These are phyloP conservation scores for Cydia fagiglandana DNA, from an alignment of 1,140 invertebrate genomes.

Conservation along the genomic window DNA sequence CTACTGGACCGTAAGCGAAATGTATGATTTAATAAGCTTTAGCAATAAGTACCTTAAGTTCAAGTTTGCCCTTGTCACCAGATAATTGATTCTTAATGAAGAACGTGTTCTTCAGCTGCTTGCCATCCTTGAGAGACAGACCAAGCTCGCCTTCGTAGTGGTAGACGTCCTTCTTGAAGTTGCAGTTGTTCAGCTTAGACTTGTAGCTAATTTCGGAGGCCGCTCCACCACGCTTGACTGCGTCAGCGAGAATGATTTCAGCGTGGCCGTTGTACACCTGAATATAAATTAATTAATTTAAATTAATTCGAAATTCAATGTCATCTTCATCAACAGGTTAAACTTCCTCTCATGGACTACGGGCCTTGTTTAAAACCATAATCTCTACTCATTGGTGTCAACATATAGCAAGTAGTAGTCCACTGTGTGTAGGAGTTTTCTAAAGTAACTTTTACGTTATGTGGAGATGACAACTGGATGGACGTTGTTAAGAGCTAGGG, in stretches of 20 bases:
- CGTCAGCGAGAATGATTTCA: slow-evolving; percentile 74
- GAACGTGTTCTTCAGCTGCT: slow-evolving; percentile 67
- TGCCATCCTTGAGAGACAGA: slow-evolving; percentile 65
- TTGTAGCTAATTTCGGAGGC: slow-evolving; percentile 66
- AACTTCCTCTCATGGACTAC: no score
- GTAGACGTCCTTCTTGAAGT: slow-evolving; percentile 64
- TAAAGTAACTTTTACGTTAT: no score
- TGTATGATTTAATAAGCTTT: neutral
- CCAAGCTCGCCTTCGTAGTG: slow-evolving; percentile 70
- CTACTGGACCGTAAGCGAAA: neutral
- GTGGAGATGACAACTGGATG: no score
- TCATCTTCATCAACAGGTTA: no score
- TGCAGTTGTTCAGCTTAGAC: slow-evolving; percentile 53
- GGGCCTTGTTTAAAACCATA: no score
- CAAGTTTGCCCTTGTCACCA: slow-evolving; percentile 61
- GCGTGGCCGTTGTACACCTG: slow-evolving; percentile 66
- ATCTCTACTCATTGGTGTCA: no score
- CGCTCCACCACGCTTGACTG: slow-evolving; percentile 77
- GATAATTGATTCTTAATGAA: slow-evolving; percentile 59
- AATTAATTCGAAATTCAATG: neutral
- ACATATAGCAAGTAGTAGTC: neutral
- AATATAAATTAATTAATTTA: slow-evolving; percentile 22
- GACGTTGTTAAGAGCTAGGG: no score
- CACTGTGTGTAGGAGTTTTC: neutral
- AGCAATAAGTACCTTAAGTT: slow-evolving; percentile 58